phyloP scores from a whole-genome alignment of 2,113 vertebrate species.

The Mungos mungo region DNA sequence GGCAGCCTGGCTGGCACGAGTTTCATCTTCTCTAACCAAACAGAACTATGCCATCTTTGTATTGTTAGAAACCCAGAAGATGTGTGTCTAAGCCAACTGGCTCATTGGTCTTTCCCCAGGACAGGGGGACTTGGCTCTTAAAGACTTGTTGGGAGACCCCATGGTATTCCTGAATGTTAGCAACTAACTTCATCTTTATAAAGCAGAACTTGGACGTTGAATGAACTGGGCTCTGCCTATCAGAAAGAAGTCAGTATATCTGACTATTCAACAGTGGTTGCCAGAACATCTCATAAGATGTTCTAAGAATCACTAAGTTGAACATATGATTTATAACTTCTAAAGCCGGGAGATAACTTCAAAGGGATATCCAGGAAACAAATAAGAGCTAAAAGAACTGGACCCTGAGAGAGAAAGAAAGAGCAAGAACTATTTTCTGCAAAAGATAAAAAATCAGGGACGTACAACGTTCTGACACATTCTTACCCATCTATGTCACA shows the following conservation, averaged over 20 bases:
- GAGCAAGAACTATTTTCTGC: not conserved
- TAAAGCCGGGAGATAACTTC: not conserved
- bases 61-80: not conserved
- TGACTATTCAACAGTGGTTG: not conserved
- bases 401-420: fast-evolving
- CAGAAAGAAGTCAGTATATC: not conserved
- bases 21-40: not conserved
- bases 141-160: not conserved
- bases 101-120: not conserved
- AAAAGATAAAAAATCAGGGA: not conserved
- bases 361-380: not conserved
- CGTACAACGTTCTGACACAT: not conserved
- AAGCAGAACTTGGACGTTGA: not conserved
- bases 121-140: not conserved
- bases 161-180: not conserved
- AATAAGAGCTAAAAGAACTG: not conserved
- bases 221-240: not conserved
- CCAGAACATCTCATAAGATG: not conserved
- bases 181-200: not conserved
- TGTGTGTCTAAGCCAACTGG: not conserved
- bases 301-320: not conserved
- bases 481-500: not conserved
- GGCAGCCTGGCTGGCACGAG: not conserved
- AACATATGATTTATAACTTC: not conserved
- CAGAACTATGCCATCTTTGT: not conserved